Evolutionary conservation across 1,140 invertebrate genomes (phyloP).

Genomic region (Callitettix versicolor): DNA sequence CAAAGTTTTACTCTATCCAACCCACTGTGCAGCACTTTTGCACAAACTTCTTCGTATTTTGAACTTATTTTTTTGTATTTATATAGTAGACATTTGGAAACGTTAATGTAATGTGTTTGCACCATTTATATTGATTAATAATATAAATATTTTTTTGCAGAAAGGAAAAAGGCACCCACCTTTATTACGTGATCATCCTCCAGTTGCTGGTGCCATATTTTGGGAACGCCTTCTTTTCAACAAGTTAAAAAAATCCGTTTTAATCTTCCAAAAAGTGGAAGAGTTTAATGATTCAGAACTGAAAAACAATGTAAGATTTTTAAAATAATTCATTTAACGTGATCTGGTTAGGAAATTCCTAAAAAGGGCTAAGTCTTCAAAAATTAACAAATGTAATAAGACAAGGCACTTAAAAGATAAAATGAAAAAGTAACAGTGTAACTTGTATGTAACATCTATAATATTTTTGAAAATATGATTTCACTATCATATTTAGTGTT

Average conservation of each 20-base stretch:
- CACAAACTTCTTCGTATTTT: too few relatives aligned
- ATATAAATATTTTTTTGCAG: conserved; percentile 46
- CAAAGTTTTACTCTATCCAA: too few relatives aligned
- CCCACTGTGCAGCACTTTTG: too few relatives aligned
- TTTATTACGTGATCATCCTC: conserved; percentile 61
- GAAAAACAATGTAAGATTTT: conserved; percentile 41
- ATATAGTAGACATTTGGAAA: too few relatives aligned
- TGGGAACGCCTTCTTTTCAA: conserved; percentile 71
- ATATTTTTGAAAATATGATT: too few relatives aligned
- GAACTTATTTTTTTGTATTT: too few relatives aligned
- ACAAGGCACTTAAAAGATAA: not conserved
- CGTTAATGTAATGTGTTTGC: too few relatives aligned
- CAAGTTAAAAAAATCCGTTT: conserved; percentile 61
- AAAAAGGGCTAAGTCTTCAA: not conserved
- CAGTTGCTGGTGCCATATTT: conserved; percentile 65
- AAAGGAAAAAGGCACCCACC: conserved; percentile 59
- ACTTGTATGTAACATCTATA: too few relatives aligned
- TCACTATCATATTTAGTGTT: too few relatives aligned
- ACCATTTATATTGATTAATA: too few relatives aligned
- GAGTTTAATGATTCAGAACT: conserved; percentile 64
- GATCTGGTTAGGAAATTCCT: not conserved
- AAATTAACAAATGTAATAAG: not conserved
- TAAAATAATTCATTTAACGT: too few relatives aligned
- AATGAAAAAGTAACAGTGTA: too few relatives aligned
- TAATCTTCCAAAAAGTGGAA: conserved; percentile 61